Evolutionary conservation across 2,888 invertebrate species (phyloP), one percentile per base, ranked within the genome.

Genomic region (Stictocephala bisonia): DNA sequence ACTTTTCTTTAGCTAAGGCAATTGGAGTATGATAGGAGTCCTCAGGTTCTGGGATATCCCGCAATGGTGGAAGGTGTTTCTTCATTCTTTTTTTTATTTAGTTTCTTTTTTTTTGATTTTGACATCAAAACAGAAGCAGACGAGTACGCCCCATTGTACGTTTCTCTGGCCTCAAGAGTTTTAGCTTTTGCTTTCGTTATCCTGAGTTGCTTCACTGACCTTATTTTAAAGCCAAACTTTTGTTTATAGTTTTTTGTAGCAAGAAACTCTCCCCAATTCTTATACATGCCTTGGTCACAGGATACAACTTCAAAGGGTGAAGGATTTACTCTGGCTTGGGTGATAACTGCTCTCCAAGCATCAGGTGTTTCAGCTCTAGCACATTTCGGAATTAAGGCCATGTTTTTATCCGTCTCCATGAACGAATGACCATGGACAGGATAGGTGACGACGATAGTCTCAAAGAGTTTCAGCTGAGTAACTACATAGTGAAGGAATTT

Each of bases 361-460:
- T 18, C 29, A 20, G 66, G 66, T 18, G 24, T 20, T 40, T 64
- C 35, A 22, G 60, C 26, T 13, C 13, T 13, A 27, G 15, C 20
- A 22, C 40, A 15, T 35, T 15, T 24, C 15, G 22, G 13, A 18
- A 60, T 20, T 15, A 60, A 29, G n/a, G n/a, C 60, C 60, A 31
- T 60, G 67, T 66, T 44, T 15, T 44, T 66, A 44, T 66, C 67
- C 9, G 44, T 66, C 44, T 66, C 44, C 60, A 60, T 60, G 20
- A 26, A 67, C 18, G 26, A 48, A 22, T 67, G 48, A 22, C 68
- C 68, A 22, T 48, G 15, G 6, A 67, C 48, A 20, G 68, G 68
- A 26, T 26, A 67, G 22, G 50, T 67, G 13, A 67, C 29, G 13
- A 6, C 27, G n/a, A 27, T 35, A 44, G 3, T 24, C 18, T 22